Evolutionary conservation across 1,140 invertebrate genomes (phyloP), one percentile per base, ranked within the genome.

Genomic region (Gerris buenoi): DNA sequence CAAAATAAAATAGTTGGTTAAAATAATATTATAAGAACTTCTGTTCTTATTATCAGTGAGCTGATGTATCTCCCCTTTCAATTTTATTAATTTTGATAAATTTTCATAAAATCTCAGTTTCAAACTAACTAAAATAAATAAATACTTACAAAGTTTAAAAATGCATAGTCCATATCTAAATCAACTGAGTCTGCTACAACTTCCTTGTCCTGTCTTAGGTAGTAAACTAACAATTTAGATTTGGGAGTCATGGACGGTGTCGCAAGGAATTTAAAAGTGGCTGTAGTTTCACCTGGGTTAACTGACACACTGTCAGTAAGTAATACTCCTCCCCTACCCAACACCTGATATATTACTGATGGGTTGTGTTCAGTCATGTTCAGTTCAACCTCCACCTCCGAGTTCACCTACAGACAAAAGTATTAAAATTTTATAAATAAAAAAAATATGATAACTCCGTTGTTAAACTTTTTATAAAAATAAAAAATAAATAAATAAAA

Each of bases 241-340:
- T 85, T 83, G 1, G 93, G 93, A 68, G 90, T 88, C 90, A 95
- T 93, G 5, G 87, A 83, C 70, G 86, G 84, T 1, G 86, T 87
- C 0, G 89, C 86, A 28, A 86, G 76, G 72, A 94, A 88, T 65
- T 82, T 82, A 69, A 77, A 75, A 76, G 67, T 77, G 75, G 68
- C 76, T 2, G 68, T 77, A 25, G 76, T 65, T 73, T 70, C 23
- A 74, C 71, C 67, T 23, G 18, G 58, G 75, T 14, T 76, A 71
- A 67, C 85, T 79, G 75, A 80, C 1, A 90, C 77, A 18, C 86
- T 85, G 66, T 85, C 83, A 1, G 86, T 84, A 15, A 85, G 74
- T 1, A 95, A 78, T 25, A 97, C 86, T 75, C 93, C 88, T 1
- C 93, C 93, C 28, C 93, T 83, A 18, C 92, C 91, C 66, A 98